A percentile compares a stretch with the other conserved stretches of the same genome.
phyloP scores from a whole-genome alignment of 2,888 invertebrate species.

The Zhengitettix transpicula region DNA sequence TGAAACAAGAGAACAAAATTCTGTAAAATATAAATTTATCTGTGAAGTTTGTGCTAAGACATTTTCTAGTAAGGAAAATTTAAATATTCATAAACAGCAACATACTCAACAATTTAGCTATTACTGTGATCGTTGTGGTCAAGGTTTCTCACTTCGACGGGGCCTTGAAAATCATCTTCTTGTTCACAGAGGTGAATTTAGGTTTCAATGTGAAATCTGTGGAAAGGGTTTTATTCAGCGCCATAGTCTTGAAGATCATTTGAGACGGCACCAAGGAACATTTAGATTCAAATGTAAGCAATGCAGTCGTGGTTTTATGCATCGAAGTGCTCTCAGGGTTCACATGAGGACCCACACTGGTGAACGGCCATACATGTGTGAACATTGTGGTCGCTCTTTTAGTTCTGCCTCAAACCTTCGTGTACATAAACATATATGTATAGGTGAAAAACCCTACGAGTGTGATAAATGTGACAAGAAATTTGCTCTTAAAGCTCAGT shows the following conservation, averaged over 20 bases:
- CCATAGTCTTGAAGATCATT: constrained; percentile 10
- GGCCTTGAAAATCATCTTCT: constrained; percentile 10
- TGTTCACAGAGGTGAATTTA: constrained; percentile 6
- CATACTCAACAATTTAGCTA: constrained; percentile 13
- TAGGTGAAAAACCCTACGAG: constrained; percentile 6
- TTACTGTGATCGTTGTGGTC: constrained; percentile 18
- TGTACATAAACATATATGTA: constrained; percentile 10
- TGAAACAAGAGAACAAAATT: neutral
- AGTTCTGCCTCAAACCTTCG: constrained; percentile 8
- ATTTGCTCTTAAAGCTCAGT: constrained; percentile 7
- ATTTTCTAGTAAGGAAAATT: constrained; percentile 14
- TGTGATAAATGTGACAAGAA: constrained; percentile 11
- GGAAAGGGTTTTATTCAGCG: constrained; percentile 13
- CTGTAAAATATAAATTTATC: neutral
- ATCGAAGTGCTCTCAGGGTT: constrained; percentile 8
- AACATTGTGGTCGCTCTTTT: constrained; percentile 13
- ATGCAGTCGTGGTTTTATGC: constrained; percentile 13
- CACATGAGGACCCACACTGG: constrained; percentile 11
- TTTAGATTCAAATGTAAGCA: constrained; percentile 8
- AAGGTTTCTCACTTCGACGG: constrained; percentile 15
- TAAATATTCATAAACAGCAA: constrained; percentile 11
- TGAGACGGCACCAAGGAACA: constrained; percentile 10
- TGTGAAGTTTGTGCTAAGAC: constrained; percentile 17
- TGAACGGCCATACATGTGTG: constrained; percentile 11
- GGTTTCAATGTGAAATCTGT: constrained; percentile 13